Base-by-base conservation (phyloP, 2,797 vertebrate species). In the Lateolabrax maculatus region DNA sequence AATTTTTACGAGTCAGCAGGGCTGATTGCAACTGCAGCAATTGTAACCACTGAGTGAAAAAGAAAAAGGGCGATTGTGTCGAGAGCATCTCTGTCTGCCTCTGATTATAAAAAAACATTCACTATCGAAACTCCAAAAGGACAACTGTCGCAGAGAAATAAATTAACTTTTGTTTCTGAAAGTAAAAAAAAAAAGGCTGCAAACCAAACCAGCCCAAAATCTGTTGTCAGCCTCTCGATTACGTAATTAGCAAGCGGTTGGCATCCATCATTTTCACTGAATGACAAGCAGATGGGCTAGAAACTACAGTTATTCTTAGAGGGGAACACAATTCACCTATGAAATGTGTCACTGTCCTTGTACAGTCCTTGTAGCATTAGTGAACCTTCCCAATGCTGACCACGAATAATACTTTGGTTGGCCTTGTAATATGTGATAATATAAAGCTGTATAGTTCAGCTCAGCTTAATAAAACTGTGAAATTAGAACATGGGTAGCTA, bases 221-320 rank as follows among this genome's bases (percentile, higher is more conserved):
- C 76, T 82, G 79, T 56, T 21, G 37, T 74, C 69, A 56, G 19
- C 52, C 62, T 78, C 60, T 78, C 41, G 15, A 75, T 90, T 88
- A 83, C 75, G 64, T 72, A 88, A 84, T 89, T 84, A 80, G 56
- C 71, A 78, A 74, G 67, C 77, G 86, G 84, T 76, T 83, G 79
- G 58, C 65, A 69, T 82, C 60, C 66, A 61, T 83, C 58, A 71
- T 75, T 81, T 84, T 61, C 39, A 27, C 74, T 68, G 60, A 80
- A 79, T 85, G 73, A 79, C 75, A 75, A 85, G 37, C 79, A 88
- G 83, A 88, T 76, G 64, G 74, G 67, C 69, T 72, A 67, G 34
- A 43, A 80, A 64, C 36, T 60, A 34, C 23, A 41, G 34, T 63
- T 29, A 72, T 76, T 86, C 49, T 73, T 46, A 27, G 25, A 41